phyloP scores from a whole-genome alignment of 2,888 invertebrate species.

The Hypercompe scribonia region DNA sequence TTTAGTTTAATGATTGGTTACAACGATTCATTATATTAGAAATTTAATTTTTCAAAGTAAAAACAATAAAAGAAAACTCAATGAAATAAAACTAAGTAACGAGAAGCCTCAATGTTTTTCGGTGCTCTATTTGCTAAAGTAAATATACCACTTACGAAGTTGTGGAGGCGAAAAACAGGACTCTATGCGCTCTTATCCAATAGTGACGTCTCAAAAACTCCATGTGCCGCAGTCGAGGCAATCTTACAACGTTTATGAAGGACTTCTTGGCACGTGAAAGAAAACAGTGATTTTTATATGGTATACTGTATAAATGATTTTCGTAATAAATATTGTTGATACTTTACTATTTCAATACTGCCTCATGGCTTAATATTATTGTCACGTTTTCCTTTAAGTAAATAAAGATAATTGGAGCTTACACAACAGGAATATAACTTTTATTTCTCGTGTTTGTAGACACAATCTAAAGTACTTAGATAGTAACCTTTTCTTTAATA shows the following conservation, averaged over 20 bases:
- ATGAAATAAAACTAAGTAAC: no score
- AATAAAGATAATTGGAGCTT: slow-evolving; percentile 27
- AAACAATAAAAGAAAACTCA: no score
- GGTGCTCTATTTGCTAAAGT: no score
- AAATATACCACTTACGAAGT: not conserved
- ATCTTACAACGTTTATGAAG: no score
- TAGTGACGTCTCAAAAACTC: not conserved
- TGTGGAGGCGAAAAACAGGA: not conserved
- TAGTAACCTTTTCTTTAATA: no score
- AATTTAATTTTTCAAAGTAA: no score
- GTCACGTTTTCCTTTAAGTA: slow-evolving; percentile 23
- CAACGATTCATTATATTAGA: no score
- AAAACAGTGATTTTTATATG: not conserved
- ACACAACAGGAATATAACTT: slow-evolving; percentile 3
- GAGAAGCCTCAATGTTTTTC: no score
- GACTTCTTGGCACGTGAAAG: no score
- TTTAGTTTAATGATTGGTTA: no score
- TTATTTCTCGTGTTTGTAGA: not conserved
- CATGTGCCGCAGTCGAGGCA: no score
- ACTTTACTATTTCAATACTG: not conserved
- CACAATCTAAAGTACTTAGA: not conserved
- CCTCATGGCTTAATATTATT: not conserved
- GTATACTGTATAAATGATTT: not conserved
- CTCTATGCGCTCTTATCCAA: not conserved
- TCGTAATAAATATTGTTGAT: not conserved